Base-by-base conservation (phyloP, 2,888 invertebrate species). In the Callinectes sapidus region DNA sequence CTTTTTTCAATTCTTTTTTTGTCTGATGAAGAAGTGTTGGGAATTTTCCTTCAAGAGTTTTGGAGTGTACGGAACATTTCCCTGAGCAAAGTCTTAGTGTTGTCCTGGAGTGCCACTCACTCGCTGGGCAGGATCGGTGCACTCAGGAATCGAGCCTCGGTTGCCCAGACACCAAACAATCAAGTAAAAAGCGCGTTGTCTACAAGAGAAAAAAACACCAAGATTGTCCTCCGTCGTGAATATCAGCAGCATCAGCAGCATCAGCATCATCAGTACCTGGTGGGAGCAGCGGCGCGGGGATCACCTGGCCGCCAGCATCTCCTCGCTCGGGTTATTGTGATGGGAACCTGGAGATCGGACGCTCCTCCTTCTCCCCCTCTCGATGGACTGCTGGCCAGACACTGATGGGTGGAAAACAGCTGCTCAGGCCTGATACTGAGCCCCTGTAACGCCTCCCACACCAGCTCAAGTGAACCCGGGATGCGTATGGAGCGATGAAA, bases 321-420 rank as follows among this genome's bases (percentile, higher is more conserved):
- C 77, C 89, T 89, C 89, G 71, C 89, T 71, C 6, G 42, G 71
- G 89, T 89, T 89, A 89, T 89, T 42, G 89, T 89, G 89, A 71
- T 89, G 89, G 89, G 89, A 71, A 77, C 89, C 89, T 89, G 71
- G 13, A 89, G 89, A 89, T 89, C 71, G 71, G 71, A 71, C n/a
- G 77, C n/a, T 42, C 39, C 71, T 77, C 77, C 89, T 77, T 42
- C 89, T 77, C 28, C 18, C 86, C 90, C 39, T 14, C 77, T 28
- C 86, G 81, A 90, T 61, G 61, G 90, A 90, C 90, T 39, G 61
- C 18, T 55, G 61, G 16, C 39, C 86, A 39, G 85, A 86, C 86
- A 86, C 86, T 90, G 86, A 90, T 86, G 90, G 90, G 55, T 86
- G 90, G 86, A 90, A 90, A 85, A 90, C 86, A 81, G 55, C 86